Percentiles rank a stretch among this genome's conserved stretches.
These are phyloP conservation scores for Luperina testacea DNA, from an alignment of 2,888 invertebrate species.

Conservation along the genomic window DNA sequence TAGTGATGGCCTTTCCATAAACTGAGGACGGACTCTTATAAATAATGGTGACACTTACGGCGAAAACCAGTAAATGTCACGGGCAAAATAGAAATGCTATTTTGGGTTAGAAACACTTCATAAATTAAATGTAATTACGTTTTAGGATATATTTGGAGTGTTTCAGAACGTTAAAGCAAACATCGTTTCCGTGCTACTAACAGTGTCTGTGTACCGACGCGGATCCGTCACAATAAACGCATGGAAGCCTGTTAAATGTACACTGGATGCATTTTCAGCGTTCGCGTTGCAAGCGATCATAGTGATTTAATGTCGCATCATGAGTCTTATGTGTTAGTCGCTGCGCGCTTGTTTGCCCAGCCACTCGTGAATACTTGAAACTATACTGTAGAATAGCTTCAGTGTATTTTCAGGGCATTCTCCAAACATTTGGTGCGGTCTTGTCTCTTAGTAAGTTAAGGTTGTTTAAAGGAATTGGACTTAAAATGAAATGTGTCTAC, in stretches of 20 bases:
- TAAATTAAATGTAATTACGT: slow-evolving; percentile 23
- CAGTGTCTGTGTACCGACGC: slow-evolving; percentile 4
- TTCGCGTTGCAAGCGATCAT: slow-evolving; percentile 38
- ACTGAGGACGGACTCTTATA: slow-evolving; percentile 28
- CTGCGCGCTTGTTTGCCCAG: slow-evolving; percentile 11
- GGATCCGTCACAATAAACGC: slow-evolving; percentile 22
- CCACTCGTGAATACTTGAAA: slow-evolving; percentile 16
- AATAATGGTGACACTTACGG: slow-evolving; percentile 45
- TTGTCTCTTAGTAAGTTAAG: not conserved
- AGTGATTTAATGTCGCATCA: slow-evolving; percentile 54
- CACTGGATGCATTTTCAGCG: slow-evolving; percentile 39
- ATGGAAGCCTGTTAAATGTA: slow-evolving; percentile 53
- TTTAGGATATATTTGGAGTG: slow-evolving; percentile 19
- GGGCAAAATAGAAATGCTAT: slow-evolving; percentile 22
- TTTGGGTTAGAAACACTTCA: slow-evolving; percentile 21
- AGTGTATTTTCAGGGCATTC: slow-evolving; percentile 6
- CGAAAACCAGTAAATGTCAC: slow-evolving; percentile 14
- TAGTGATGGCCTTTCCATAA: slow-evolving; percentile 34
- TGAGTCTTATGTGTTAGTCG: slow-evolving; percentile 30
- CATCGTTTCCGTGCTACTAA: slow-evolving; percentile 3
- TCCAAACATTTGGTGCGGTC: not conserved
- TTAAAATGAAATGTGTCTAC: no score
- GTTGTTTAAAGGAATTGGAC: not conserved
- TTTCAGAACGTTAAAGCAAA: slow-evolving; percentile 20
- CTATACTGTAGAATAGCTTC: not conserved